These are phyloP conservation scores for Fistularia tabacaria DNA, from an alignment of 2,797 vertebrate genomes.

Conservation along the genomic window DNA sequence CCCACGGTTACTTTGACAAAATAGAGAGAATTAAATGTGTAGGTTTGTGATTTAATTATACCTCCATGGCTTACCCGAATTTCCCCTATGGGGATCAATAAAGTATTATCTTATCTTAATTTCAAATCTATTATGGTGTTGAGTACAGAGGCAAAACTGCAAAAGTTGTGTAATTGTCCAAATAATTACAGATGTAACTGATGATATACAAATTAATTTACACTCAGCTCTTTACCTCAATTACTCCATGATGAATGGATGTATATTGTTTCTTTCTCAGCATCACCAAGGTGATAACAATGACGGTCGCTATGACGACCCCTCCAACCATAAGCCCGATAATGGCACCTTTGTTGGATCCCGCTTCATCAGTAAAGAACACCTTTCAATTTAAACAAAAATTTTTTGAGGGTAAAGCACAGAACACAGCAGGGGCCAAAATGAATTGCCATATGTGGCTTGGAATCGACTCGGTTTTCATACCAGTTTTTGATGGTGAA, in stretches of 20 bases:
- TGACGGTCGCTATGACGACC: conserved; percentile 97
- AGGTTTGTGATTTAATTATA: too few species aligned
- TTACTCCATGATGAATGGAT: conserved; percentile 96
- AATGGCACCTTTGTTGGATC: conserved; percentile 96
- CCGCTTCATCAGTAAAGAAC: conserved; percentile 94
- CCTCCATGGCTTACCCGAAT: too few species aligned
- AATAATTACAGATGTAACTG: too few species aligned
- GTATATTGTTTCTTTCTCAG: conserved; percentile 99
- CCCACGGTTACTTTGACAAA: too few species aligned
- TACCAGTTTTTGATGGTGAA: conserved; percentile 95
- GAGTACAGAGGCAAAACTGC: too few species aligned
- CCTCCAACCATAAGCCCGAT: conserved; percentile 98
- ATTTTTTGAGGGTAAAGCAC: not conserved
- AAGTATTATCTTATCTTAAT: too few species aligned
- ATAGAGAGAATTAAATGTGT: too few species aligned
- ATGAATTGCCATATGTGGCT: not conserved
- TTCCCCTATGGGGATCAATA: too few species aligned
- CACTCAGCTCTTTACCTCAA: conserved; percentile 81
- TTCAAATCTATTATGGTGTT: too few species aligned
- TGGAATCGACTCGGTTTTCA: not conserved
- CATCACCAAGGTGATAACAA: conserved; percentile 98
- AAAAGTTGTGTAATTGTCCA: too few species aligned
- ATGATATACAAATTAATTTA: not conserved
- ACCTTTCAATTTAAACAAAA: conserved; percentile 71
- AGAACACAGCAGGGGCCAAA: too few species aligned